Evolutionary conservation across 2,888 invertebrate species (phyloP), one percentile per base, ranked within the genome.

Genomic region (Xestia c-nigrum): DNA sequence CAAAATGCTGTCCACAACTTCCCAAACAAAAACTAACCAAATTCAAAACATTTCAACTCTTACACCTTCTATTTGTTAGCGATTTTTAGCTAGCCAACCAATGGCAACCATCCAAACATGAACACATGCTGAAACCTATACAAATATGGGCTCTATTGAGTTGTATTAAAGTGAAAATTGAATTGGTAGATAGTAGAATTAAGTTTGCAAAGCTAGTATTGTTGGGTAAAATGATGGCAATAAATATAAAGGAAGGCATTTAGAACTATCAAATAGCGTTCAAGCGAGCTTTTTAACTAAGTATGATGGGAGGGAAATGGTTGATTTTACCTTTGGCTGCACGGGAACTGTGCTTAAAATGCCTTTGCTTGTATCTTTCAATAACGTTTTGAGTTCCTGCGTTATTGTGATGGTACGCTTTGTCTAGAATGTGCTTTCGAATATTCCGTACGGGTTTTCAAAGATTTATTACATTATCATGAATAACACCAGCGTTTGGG

Each of bases 181-280:
- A 76, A 47, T 79, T 85, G 81, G 69, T 80, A 50, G 76, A 57
- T 72, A 61, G 82, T 63, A 76, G 73, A 83, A 76, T 81, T 90
- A 89, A 86, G 86, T 91, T 92, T 87, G 91, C 81, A 82, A 87
- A 89, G 87, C 87, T 86, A 88, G 92, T 90, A 93, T 94, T 94
- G 94, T 95, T 94, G 94, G 94, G 92, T 91, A 92, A 94, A 94
- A 94, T 95, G 94, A 94, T 92, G 93, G 94, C 91, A 94, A 94
- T 95, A 95, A 95, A 94, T 94, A 93, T 94, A 93, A 91, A 92
- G 92, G 90, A 91, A 92, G 91, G 92, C 69, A 91, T 93, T 94
- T 93, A 89, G 90, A 92, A 93, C 92, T 93, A 93, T 94, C 94
- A 87, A 88, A 86, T 72, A 71, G 75, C 40, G 68, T 81, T 88